Conservation (phyloP, 2,888 invertebrate genomes). For the Tipula vernalis region DNA sequence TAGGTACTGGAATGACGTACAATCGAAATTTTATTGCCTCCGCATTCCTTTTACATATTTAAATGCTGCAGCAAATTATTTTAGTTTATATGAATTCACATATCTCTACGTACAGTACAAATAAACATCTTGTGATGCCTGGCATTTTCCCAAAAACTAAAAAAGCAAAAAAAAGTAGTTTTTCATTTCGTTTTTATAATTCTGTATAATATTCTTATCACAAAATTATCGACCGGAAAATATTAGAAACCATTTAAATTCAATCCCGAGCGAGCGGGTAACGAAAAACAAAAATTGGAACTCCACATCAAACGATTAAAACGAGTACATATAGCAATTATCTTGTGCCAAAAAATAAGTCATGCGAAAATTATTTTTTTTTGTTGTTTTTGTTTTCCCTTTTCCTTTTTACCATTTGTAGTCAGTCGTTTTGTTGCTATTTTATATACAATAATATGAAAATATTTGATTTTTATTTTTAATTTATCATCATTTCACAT, state of each 20-base stretch:
- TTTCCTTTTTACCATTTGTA: not conserved
- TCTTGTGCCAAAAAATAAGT: not conserved
- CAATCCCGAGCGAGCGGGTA: not conserved
- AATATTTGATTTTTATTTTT: not conserved
- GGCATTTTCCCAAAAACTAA: not conserved
- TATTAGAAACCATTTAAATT: slow-evolving; percentile 4
- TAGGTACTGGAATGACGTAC: too few relatives aligned
- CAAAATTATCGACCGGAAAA: not conserved
- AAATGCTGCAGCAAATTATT: too few relatives aligned
- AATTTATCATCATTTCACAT: not conserved
- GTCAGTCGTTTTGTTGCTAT: not conserved
- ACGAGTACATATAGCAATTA: not conserved
- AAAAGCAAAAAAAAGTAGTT: not conserved
- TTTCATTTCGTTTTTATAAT: not conserved
- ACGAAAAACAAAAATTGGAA: not conserved
- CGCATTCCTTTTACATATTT: too few relatives aligned
- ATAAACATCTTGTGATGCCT: not conserved
- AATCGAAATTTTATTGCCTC: too few relatives aligned
- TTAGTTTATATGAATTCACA: too few relatives aligned
- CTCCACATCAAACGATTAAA: not conserved
- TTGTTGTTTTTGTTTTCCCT: not conserved
- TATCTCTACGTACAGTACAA: not conserved
- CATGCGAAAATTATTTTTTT: not conserved
- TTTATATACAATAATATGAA: not conserved
- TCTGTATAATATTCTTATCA: not conserved